Evolutionary conservation across 2,113 vertebrate species (phyloP).

Genomic region (Talpa occidentalis): DNA sequence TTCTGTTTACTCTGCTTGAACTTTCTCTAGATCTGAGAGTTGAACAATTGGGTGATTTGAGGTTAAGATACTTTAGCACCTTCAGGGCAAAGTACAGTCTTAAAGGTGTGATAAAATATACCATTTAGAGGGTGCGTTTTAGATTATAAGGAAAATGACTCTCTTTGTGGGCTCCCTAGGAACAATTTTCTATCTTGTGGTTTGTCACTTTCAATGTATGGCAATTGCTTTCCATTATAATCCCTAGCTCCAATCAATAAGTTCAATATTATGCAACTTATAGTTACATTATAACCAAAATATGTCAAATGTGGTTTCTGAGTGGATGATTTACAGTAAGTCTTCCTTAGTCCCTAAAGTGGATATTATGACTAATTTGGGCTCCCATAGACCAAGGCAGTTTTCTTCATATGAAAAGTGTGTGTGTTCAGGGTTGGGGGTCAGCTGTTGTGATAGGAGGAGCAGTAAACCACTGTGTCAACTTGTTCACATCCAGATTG

Average conservation of each 20-base stretch:
- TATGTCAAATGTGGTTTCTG: conserved; percentile 80
- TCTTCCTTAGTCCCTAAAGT: conserved; percentile 72
- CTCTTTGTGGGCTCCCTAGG: conserved; percentile 64
- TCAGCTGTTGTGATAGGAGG: conserved; percentile 29
- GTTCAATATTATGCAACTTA: conserved; percentile 70
- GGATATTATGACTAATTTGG: conserved; percentile 80
- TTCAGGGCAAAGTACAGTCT: neutral
- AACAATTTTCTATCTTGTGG: conserved; percentile 72
- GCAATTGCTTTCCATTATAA: conserved; percentile 74
- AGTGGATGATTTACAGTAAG: conserved; percentile 81
- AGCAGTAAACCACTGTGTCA: conserved; percentile 76
- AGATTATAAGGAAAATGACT: conserved; percentile 70
- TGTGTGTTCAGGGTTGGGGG: neutral
- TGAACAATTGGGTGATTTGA: conserved; percentile 6
- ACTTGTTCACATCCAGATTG: conserved; percentile 73
- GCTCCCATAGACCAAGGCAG: conserved; percentile 58
- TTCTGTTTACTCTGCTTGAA: neutral
- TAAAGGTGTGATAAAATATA: conserved; percentile 26
- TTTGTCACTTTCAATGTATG: conserved; percentile 66
- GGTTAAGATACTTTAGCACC: neutral
- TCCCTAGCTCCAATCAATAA: conserved; percentile 72
- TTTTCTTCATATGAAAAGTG: conserved; percentile 78
- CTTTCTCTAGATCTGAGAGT: conserved; percentile 50
- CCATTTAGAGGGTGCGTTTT: conserved; percentile 37
- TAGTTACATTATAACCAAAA: conserved; percentile 81